Conservation (phyloP, 37 sponge, comb jelly and placozoan species). For the Sycon ciliatum region DNA sequence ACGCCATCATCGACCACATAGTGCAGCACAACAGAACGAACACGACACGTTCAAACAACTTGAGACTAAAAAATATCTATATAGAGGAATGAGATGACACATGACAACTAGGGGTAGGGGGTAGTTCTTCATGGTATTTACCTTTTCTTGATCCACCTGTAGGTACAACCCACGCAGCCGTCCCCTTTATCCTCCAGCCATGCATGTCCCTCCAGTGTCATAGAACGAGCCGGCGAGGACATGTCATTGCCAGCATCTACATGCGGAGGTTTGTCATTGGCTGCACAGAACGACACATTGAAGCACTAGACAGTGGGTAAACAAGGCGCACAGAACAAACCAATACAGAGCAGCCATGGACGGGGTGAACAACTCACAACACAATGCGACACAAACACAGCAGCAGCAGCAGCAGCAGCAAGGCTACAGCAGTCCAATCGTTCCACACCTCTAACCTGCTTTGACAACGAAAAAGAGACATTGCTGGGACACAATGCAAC, state of each 20-base stretch:
- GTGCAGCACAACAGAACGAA: too few relatives aligned
- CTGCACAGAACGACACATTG: conserved; percentile 14
- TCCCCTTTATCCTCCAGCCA: too few relatives aligned
- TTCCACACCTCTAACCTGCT: background rate
- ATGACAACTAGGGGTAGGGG: too few relatives aligned
- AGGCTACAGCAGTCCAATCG: background rate
- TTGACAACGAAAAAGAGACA: background rate
- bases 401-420: too few relatives aligned
- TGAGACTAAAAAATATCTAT: too few relatives aligned
- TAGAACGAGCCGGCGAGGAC: conserved; percentile 28
- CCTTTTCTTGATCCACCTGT: conserved; percentile 42
- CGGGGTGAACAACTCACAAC: background rate
- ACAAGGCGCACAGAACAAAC: background rate
- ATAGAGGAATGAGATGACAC: too few relatives aligned
- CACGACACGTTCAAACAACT: too few relatives aligned
- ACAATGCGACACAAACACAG: background rate
- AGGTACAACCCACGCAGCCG: too few relatives aligned
- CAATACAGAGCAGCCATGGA: background rate
- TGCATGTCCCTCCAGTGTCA: conserved; percentile 48
- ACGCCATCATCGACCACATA: too few relatives aligned
- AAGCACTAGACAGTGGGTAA: too few relatives aligned
- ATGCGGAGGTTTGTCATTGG: conserved; percentile 53
- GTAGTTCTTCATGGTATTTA: conserved; percentile 10
- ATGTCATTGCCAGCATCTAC: conserved; percentile 51
- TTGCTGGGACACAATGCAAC: too few relatives aligned